Evolutionary conservation across 2,113 vertebrate species (phyloP).

Genomic region (Procavia capensis): DNA sequence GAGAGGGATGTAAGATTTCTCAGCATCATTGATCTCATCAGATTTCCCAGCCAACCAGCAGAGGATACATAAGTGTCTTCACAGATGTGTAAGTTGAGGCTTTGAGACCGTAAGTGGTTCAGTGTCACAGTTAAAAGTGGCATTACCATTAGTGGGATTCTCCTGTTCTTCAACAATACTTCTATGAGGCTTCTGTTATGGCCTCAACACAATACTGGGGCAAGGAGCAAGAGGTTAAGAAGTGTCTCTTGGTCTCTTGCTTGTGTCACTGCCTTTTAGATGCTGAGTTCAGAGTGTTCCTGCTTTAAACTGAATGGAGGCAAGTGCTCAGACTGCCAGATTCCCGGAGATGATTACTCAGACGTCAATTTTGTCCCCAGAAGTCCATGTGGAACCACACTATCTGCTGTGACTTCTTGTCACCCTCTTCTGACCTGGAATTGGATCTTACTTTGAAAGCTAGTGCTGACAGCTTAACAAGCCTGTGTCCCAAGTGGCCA

Average conservation of each 20-base stretch:
- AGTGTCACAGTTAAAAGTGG: neutral
- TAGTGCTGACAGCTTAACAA: neutral
- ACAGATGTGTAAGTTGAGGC: neutral
- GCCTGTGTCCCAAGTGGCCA: neutral
- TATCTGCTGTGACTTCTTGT: neutral
- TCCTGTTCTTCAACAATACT: neutral
- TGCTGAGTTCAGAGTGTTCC: neutral
- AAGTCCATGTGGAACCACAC: neutral
- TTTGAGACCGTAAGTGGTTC: neutral
- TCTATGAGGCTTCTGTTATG: neutral
- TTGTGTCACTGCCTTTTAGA: neutral
- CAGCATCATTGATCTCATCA: neutral
- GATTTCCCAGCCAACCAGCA: neutral
- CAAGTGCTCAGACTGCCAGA: neutral
- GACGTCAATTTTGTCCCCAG: accelerated
- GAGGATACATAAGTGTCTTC: neutral
- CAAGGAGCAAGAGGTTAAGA: neutral
- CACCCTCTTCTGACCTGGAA: neutral
- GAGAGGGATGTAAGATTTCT: neutral
- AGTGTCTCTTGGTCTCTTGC: neutral
- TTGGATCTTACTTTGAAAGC: neutral
- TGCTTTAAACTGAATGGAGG: neutral
- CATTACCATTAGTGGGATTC: neutral
- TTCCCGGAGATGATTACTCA: neutral
- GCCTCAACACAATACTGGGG: neutral